Percentiles rank a stretch among this genome's conserved stretches.
Conservation (phyloP, 1,140 invertebrate species). For the Drosophila simulans region DNA sequence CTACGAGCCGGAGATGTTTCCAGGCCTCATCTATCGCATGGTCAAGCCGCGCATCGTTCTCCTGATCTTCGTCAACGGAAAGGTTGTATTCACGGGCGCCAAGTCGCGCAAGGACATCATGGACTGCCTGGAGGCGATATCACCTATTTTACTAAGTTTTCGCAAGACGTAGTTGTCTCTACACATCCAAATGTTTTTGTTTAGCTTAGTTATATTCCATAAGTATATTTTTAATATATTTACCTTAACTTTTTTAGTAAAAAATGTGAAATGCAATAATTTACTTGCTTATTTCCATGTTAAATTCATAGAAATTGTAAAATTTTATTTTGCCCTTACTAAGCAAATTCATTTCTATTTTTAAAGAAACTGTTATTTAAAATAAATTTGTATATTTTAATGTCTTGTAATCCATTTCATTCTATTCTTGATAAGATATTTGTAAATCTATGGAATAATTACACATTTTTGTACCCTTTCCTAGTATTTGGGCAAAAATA, state of each 20-base stretch:
- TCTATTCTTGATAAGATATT: no score
- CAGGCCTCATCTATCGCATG: conserved; percentile 98
- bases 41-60: conserved; percentile 97
- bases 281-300: no score
- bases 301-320: no score
- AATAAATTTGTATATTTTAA: no score
- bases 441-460: no score
- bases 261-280: neutral
- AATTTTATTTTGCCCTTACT: no score
- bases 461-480: no score
- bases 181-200: neutral
- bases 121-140: conserved; percentile 98
- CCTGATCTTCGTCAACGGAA: conserved; percentile 99
- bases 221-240: neutral
- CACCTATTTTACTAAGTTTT: conserved; percentile 98
- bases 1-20: conserved; percentile 97
- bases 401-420: no score
- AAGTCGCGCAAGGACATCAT: conserved; percentile 96
- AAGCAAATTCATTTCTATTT: no score
- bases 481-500: no score
- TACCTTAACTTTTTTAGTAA: neutral
- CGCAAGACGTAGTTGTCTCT: conserved; percentile 88
- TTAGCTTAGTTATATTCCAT: conserved; percentile 12
- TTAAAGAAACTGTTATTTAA: no score
- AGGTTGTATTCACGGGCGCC: conserved; percentile 98